Evolutionary conservation across 2,797 vertebrate species (phyloP).

Genomic region (Peromyscus melanophrys): DNA sequence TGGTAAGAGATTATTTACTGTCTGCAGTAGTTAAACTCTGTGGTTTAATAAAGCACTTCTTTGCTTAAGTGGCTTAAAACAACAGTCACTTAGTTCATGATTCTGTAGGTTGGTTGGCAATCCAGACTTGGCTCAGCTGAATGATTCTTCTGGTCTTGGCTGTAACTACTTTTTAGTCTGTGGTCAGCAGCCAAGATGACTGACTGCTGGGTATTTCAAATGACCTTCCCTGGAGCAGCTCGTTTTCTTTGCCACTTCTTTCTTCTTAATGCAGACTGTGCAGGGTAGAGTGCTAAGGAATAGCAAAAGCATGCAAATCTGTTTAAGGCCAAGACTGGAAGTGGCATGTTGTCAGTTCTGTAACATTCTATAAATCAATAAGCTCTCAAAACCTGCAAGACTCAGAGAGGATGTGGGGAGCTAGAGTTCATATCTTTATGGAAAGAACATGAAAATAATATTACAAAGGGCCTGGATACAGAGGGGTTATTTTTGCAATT

Average conservation of each 20-base stretch:
- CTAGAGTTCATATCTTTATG: background rate
- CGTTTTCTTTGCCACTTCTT: background rate
- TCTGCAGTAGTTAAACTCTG: background rate
- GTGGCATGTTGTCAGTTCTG: background rate
- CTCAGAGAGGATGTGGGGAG: background rate
- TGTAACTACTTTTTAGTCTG: background rate
- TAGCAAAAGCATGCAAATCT: background rate
- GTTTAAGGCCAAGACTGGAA: slow-evolving; percentile 24
- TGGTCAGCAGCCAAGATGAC: background rate
- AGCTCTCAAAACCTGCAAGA: background rate
- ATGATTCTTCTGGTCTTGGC: slow-evolving; percentile 10
- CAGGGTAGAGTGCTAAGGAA: background rate
- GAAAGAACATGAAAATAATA: background rate
- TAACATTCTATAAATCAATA: background rate
- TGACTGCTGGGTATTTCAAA: slow-evolving; percentile 12
- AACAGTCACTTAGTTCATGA: background rate
- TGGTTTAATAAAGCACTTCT: background rate
- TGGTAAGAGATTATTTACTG: slow-evolving; percentile 4
- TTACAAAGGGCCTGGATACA: background rate
- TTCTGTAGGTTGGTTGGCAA: background rate
- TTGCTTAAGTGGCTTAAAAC: slow-evolving; percentile 62
- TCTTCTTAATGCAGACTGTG: background rate
- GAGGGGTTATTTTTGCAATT: background rate
- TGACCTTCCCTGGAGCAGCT: background rate
- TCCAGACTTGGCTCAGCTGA: background rate